Evolutionary conservation across 2,888 invertebrate species (phyloP).

Genomic region (Lissonota sp.): DNA sequence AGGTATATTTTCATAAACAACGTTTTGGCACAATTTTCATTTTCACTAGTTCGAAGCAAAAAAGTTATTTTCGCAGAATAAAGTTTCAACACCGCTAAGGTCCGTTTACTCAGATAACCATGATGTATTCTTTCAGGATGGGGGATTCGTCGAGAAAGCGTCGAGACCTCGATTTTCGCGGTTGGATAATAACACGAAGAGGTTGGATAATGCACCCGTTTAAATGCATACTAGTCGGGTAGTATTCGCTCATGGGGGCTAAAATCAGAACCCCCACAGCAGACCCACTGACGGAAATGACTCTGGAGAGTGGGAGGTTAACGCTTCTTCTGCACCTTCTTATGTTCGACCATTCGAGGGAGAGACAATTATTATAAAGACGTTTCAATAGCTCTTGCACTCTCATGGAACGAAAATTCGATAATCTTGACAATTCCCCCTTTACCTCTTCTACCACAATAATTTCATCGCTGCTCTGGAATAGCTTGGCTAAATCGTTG

Average conservation of each 20-base stretch:
- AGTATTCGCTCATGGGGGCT: slow-evolving; percentile 73
- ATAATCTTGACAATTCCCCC: slow-evolving; percentile 44
- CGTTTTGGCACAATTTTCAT: too few species aligned
- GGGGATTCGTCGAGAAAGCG: slow-evolving; percentile 1
- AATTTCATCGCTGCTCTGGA: slow-evolving; percentile 10
- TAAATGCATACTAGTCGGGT: slow-evolving; percentile 81
- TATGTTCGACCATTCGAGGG: slow-evolving; percentile 31
- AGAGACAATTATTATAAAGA: slow-evolving; percentile 59
- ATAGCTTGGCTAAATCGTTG: slow-evolving; percentile 27
- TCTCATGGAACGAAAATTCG: slow-evolving; percentile 45
- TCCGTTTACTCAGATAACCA: slow-evolving; percentile 15
- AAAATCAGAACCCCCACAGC: slow-evolving; percentile 66
- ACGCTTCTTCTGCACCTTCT: slow-evolving; percentile 21
- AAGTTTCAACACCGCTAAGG: neutral
- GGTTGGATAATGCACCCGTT: slow-evolving; percentile 77
- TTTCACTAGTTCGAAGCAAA: neutral
- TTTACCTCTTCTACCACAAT: neutral
- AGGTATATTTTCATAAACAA: too few species aligned
- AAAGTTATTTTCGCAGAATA: neutral
- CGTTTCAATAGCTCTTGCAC: slow-evolving; percentile 50
- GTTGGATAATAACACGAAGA: slow-evolving; percentile 40
- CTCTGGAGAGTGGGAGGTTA: neutral
- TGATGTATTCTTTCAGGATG: slow-evolving; percentile 11
- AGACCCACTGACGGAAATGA: slow-evolving; percentile 20
- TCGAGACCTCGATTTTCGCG: slow-evolving; percentile 30